Conservation (phyloP, 2,113 vertebrate species). For the Oceanodroma tethys region DNA sequence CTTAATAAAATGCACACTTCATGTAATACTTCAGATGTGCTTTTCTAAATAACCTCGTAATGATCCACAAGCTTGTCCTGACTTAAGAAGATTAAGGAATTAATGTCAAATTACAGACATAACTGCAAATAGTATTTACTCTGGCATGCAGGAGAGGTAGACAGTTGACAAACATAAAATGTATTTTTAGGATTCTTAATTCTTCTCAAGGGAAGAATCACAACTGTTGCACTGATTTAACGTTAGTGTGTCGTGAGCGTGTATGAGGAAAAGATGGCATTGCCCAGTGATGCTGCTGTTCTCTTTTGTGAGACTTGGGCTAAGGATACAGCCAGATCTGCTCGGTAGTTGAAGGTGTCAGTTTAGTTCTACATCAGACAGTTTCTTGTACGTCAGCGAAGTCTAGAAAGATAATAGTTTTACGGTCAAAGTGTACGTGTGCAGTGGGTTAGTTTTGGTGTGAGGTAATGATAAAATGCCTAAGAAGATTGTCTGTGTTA, state of each 20-base stretch:
- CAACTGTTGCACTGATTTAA: accelerated
- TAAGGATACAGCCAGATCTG: not conserved
- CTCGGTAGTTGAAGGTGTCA: not conserved
- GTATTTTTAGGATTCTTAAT: not conserved
- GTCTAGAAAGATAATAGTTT: not conserved
- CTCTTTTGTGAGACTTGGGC: not conserved
- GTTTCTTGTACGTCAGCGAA: not conserved
- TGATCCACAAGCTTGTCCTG: conserved; percentile 37
- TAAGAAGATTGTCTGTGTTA: conserved; percentile 58
- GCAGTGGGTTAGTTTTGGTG: not conserved
- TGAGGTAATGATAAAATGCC: not conserved
- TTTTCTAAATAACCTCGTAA: conserved; percentile 8
- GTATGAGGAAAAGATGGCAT: not conserved
- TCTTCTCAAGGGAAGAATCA: not conserved
- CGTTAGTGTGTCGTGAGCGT: not conserved
- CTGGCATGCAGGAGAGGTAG: not conserved
- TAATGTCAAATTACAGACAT: conserved; percentile 53
- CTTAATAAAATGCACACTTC: not conserved
- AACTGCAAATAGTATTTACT: conserved; percentile 22
- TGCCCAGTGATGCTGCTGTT: accelerated
- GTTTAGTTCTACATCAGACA: not conserved
- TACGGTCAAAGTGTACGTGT: not conserved
- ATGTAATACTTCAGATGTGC: not conserved
- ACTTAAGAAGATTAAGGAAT: conserved; percentile 62
- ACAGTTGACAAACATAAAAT: not conserved